These are phyloP conservation scores for Caenorhabditis imperialis DNA, from an alignment of 2,888 invertebrate species.

Conservation along the genomic window DNA sequence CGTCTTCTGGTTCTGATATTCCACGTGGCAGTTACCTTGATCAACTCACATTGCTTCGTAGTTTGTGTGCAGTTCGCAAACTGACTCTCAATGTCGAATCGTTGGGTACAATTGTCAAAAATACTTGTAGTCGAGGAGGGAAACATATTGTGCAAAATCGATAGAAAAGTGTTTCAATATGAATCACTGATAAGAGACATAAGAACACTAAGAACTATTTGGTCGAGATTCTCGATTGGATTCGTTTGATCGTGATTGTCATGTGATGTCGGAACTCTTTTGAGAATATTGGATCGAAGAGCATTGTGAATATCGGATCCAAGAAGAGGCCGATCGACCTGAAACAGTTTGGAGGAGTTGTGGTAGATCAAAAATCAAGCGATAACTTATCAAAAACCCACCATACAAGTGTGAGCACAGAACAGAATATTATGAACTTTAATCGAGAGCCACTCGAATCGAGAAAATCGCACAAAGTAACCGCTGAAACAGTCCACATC, in stretches of 20 bases:
- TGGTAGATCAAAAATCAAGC: neutral
- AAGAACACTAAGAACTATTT: slow-evolving; percentile 1
- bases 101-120: slow-evolving; percentile 28
- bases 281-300: slow-evolving; percentile 27
- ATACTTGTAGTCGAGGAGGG: slow-evolving; percentile 1
- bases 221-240: slow-evolving; percentile 29
- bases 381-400: neutral
- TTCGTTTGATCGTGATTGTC: neutral
- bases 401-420: slow-evolving; percentile 36
- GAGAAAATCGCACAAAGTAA: slow-evolving; percentile 17
- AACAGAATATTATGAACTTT: slow-evolving; percentile 23
- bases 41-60: slow-evolving; percentile 18
- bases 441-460: slow-evolving; percentile 22
- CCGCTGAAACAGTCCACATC: slow-evolving; percentile 1
- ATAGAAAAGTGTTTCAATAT: slow-evolving; percentile 1
- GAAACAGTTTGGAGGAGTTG: neutral
- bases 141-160: slow-evolving; percentile 15
- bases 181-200: slow-evolving; percentile 33
- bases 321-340: slow-evolving; percentile 19
- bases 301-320: slow-evolving; percentile 35
- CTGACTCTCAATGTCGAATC: slow-evolving; percentile 1
- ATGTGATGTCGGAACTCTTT: slow-evolving; percentile 8
- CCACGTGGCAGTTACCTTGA: slow-evolving; percentile 22
- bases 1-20: no score
- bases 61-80: slow-evolving; percentile 32